Evolutionary conservation across 2,113 vertebrate species (phyloP).

Genomic region (Carassius gibelio): DNA sequence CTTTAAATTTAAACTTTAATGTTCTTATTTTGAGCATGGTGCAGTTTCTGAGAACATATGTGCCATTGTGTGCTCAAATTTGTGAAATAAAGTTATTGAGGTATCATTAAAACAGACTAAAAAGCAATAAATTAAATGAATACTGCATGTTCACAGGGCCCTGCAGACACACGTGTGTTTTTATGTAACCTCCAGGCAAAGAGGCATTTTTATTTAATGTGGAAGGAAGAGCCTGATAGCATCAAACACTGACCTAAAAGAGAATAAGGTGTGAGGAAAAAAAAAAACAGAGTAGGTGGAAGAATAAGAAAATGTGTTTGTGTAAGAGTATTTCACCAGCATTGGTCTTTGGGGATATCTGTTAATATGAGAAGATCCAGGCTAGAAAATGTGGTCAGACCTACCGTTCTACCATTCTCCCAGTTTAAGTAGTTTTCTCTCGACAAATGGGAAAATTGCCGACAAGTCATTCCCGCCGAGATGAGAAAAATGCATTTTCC

Average conservation of each 20-base stretch:
- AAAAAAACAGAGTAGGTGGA: neutral
- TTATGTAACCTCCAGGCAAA: slow-evolving; percentile 24
- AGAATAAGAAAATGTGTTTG: neutral
- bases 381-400: neutral
- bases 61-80: neutral
- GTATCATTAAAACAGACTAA: neutral
- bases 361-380: neutral
- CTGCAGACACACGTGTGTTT: neutral
- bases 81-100: neutral
- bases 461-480: neutral
- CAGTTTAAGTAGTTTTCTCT: neutral
- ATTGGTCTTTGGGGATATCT: neutral
- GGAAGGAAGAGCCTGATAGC: neutral
- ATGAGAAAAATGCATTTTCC: neutral
- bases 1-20: neutral
- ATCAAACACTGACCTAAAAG: neutral
- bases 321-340: neutral
- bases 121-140: neutral
- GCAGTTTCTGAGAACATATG: neutral
- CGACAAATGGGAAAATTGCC: neutral
- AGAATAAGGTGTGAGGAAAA: neutral
- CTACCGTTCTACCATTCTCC: neutral
- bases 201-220: slow-evolving; percentile 32
- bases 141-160: neutral
- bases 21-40: neutral